phyloP scores from a whole-genome alignment of 2,888 invertebrate genomes.

The Cabera pusaria region DNA sequence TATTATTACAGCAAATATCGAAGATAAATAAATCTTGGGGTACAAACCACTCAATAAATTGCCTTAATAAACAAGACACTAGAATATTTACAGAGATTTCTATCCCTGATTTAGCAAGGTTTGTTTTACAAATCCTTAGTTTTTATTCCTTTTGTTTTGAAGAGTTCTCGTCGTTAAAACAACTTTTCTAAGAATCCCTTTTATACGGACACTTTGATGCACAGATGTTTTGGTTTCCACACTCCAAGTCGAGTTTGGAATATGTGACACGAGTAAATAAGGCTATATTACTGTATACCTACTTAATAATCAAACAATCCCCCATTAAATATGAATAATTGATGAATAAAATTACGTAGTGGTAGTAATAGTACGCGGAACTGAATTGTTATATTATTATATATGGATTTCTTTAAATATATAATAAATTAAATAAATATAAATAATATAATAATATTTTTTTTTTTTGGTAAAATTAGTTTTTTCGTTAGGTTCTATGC shows the following conservation, averaged over 20 bases:
- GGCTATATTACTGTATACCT: no score
- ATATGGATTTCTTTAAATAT: no score
- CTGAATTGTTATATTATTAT: no score
- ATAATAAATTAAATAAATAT: no score
- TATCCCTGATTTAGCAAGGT: conserved; percentile 16
- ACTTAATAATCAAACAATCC: conserved; percentile 14
- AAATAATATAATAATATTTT: no score
- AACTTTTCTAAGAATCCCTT: conserved; percentile 21
- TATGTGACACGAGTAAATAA: conserved; percentile 14
- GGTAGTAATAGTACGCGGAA: background rate
- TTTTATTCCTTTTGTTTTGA: conserved; percentile 20
- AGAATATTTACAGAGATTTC: conserved; percentile 16
- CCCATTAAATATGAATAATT: conserved; percentile 12
- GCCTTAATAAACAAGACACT: conserved; percentile 9
- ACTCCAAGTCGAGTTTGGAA: conserved; percentile 24
- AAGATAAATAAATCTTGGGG: no score
- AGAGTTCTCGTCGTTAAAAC: conserved; percentile 15
- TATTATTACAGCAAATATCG: no score
- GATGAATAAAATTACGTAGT: conserved; percentile 7
- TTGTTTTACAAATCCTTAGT: conserved; percentile 20
- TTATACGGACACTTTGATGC: conserved; percentile 16
- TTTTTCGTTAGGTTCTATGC: no score
- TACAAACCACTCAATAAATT: no score
- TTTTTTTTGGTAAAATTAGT: no score
- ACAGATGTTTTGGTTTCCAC: conserved; percentile 41